These are phyloP conservation scores for Hystrix brachyura DNA, from an alignment of 2,113 vertebrate genomes.

Conservation along the genomic window DNA sequence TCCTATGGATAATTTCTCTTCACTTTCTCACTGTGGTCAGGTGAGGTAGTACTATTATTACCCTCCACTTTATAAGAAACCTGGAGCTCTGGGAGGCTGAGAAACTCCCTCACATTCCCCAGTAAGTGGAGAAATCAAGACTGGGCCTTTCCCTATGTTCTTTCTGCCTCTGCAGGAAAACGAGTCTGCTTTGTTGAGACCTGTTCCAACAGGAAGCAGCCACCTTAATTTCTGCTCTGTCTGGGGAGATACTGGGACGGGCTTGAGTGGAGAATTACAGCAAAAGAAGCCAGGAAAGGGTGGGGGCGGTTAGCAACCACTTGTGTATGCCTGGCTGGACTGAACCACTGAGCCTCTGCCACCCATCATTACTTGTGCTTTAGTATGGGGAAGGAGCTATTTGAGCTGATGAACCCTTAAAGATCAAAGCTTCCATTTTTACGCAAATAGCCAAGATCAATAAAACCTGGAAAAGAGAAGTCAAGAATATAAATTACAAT, in stretches of 20 bases:
- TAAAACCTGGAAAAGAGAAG: slow-evolving; percentile 42
- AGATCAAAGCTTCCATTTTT: slow-evolving; percentile 66
- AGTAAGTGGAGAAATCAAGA: background rate
- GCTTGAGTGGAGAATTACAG: background rate
- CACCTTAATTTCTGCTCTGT: background rate
- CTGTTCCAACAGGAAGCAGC: background rate
- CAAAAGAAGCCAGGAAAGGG: background rate
- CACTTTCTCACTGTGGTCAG: background rate
- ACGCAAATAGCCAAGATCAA: slow-evolving; percentile 69
- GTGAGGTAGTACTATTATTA: rapidly evolving
- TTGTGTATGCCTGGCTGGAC: background rate
- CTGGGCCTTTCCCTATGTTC: rapidly evolving
- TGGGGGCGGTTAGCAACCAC: background rate
- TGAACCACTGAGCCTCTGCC: background rate
- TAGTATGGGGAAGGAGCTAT: background rate
- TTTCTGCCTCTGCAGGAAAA: background rate
- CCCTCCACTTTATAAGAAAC: background rate
- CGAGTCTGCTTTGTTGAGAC: background rate
- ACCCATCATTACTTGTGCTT: slow-evolving; percentile 17
- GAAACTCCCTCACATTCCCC: background rate
- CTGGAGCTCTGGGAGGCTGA: background rate
- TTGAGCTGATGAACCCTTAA: slow-evolving; percentile 60
- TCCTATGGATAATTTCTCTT: rapidly evolving
- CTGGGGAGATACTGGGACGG: rapidly evolving
- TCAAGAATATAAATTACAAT: background rate